These are phyloP conservation scores for Typhlichthys subterraneus DNA, from an alignment of 2,797 vertebrate species.

Conservation along the genomic window DNA sequence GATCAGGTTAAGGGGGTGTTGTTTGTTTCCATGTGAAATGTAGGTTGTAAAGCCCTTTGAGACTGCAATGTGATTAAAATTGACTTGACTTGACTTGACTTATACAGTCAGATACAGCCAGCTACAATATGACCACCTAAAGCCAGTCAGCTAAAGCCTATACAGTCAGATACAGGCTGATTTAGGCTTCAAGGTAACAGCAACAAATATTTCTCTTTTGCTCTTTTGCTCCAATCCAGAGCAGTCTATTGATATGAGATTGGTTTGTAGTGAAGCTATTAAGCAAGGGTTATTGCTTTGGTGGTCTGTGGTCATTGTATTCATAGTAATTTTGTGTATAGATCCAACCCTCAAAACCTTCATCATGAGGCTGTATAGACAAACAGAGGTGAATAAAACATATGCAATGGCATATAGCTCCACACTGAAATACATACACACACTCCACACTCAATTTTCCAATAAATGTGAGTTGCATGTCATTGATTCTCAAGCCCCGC, in stretches of 20 bases:
- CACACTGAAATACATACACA: neutral
- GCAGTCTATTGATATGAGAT: constrained; percentile 59
- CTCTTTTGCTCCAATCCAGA: constrained; percentile 31
- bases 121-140: too few species aligned
- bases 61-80: too few species aligned
- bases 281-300: constrained; percentile 44
- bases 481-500: too few species aligned
- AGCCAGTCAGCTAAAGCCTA: too few species aligned
- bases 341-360: constrained; percentile 58
- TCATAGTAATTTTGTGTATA: constrained; percentile 56
- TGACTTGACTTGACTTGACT: too few species aligned
- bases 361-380: constrained; percentile 34
- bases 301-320: constrained; percentile 47
- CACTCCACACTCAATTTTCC: neutral
- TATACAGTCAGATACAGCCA: too few species aligned
- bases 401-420: constrained; percentile 42
- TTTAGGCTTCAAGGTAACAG: constrained; percentile 40
- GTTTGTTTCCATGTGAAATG: too few species aligned
- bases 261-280: constrained; percentile 53
- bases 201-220: constrained; percentile 26
- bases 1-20: too few species aligned
- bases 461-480: too few species aligned
- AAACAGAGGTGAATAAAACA: constrained; percentile 57
- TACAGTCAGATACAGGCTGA: neutral
- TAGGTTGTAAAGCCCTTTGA: too few species aligned